phyloP scores from a whole-genome alignment of 1,140 invertebrate species.

The Apis florea region DNA sequence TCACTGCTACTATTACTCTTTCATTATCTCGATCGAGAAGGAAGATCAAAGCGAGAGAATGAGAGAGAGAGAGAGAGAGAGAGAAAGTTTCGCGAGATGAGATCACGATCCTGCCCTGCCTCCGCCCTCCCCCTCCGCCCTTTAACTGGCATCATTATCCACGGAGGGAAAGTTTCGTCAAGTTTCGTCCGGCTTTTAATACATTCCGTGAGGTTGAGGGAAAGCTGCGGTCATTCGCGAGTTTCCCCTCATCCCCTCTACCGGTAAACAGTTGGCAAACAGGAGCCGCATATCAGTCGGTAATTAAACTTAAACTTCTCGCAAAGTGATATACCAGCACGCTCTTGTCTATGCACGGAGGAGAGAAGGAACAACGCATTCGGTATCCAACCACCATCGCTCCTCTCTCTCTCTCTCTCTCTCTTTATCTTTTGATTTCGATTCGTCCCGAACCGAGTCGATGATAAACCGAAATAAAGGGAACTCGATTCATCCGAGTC shows the following conservation, averaged over 20 bases:
- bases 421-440: slow-evolving; percentile 13
- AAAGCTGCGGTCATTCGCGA: slow-evolving; percentile 55
- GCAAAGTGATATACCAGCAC: slow-evolving; percentile 39
- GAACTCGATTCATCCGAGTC: no score
- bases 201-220: slow-evolving; percentile 22
- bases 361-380: no score
- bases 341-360: neutral
- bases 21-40: no score
- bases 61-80: no score
- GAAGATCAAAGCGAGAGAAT: no score
- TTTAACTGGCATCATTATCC: neutral
- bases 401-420: no score
- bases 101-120: neutral
- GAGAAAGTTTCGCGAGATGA: neutral
- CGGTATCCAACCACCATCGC: no score
- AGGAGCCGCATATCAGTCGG: slow-evolving; percentile 30
- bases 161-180: neutral
- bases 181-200: slow-evolving; percentile 34
- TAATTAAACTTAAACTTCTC: slow-evolving; percentile 65
- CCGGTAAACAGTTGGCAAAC: slow-evolving; percentile 25
- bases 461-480: neutral
- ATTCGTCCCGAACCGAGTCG: neutral
- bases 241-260: neutral
- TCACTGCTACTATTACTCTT: no score
- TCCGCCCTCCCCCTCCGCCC: neutral